A percentile compares a stretch with the other conserved stretches of the same genome.
Evolutionary conservation across 1,140 invertebrate genomes (phyloP).

Genomic region (Bombus pascuorum): DNA sequence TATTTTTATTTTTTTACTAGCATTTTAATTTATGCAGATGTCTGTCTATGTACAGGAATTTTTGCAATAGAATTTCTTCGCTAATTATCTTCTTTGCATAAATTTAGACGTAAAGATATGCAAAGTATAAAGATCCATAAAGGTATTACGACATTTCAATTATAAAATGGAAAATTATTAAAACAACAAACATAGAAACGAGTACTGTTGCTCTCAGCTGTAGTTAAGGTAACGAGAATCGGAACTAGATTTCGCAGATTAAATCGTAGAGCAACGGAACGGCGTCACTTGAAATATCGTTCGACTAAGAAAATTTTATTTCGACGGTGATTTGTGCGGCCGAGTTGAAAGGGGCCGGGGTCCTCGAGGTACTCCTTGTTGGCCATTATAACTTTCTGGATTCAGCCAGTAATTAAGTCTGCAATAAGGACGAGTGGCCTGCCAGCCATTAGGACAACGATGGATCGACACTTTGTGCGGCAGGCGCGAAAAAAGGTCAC

Average conservation of each 20-base stretch:
- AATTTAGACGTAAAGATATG: too few species aligned
- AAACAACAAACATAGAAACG: neutral
- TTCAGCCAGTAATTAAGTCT: slow-evolving; percentile 82
- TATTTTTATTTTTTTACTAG: neutral
- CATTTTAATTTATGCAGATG: too few species aligned
- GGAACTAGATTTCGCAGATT: neutral
- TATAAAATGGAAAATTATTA: neutral
- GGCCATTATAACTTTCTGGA: slow-evolving; percentile 82
- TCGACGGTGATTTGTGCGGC: slow-evolving; percentile 68
- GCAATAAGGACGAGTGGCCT: slow-evolving; percentile 82
- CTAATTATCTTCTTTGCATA: too few species aligned
- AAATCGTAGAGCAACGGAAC: slow-evolving; percentile 3
- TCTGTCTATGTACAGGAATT: too few species aligned
- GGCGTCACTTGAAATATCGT: slow-evolving; percentile 57
- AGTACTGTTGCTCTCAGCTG: neutral
- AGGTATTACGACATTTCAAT: neutral
- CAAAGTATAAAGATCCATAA: neutral
- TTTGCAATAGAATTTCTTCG: too few species aligned
- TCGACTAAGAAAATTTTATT: slow-evolving; percentile 66
- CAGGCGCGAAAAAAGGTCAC: slow-evolving; percentile 77
- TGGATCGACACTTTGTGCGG: slow-evolving; percentile 81
- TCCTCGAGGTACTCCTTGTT: slow-evolving; percentile 71
- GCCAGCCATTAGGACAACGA: slow-evolving; percentile 79
- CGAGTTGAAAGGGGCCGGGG: slow-evolving; percentile 49
- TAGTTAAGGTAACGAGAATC: neutral